Percentiles rank a stretch among this genome's conserved stretches.
Conservation (phyloP, 1,140 invertebrate genomes). For the Drosophila pruinosa region DNA sequence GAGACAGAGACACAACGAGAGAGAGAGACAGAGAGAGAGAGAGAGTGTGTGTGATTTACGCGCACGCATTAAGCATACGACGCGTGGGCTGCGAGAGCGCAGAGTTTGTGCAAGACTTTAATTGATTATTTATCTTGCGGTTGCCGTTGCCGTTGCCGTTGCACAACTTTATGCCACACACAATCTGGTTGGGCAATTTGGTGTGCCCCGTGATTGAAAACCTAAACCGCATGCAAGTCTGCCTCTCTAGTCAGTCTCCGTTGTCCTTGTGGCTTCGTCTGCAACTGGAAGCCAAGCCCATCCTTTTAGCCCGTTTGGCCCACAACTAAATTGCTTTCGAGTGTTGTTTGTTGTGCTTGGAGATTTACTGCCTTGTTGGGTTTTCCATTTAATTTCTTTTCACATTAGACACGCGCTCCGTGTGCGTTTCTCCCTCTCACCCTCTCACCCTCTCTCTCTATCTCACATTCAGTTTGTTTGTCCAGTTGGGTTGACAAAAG, state of each 20-base stretch:
- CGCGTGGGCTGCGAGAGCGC: slow-evolving; percentile 21
- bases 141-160: background rate
- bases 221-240: slow-evolving; percentile 3
- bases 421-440: background rate
- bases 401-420: slow-evolving; percentile 52
- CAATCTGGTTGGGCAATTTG: slow-evolving; percentile 18
- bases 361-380: slow-evolving; percentile 74
- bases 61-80: slow-evolving; percentile 56
- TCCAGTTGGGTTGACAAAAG: slow-evolving; percentile 20
- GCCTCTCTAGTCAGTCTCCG: background rate
- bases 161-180: slow-evolving; percentile 14
- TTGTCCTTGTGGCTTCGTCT: slow-evolving; percentile 11
- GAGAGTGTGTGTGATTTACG: slow-evolving; percentile 34
- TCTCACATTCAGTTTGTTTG: background rate
- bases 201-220: slow-evolving; percentile 39
- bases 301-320: background rate
- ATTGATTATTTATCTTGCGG: slow-evolving; percentile 69
- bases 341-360: slow-evolving; percentile 74
- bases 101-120: slow-evolving; percentile 50
- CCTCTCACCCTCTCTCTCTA: background rate
- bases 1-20: no score
- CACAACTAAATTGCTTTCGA: slow-evolving; percentile 70
- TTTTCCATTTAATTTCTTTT: slow-evolving; percentile 72
- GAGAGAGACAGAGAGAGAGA: no score
- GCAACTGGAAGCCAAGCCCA: background rate